Evolutionary conservation across 2,797 vertebrate species (phyloP), one percentile per base, ranked within the genome.

Genomic region (Petrocephalus schoutedeni): DNA sequence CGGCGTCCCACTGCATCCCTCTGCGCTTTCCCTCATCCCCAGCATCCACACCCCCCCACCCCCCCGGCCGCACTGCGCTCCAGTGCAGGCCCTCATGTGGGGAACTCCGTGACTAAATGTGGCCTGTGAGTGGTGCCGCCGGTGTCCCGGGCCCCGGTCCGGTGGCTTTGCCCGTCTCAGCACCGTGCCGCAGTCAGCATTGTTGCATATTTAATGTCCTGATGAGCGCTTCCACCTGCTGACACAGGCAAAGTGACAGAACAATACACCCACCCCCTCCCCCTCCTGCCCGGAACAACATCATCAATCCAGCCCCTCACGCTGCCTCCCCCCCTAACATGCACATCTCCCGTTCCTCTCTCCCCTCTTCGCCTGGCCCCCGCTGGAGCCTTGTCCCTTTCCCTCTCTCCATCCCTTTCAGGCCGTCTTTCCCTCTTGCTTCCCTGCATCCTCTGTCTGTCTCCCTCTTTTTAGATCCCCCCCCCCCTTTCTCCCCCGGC

Each of bases 151-250:
- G 41, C 74, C 94, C 92, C 82, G 90, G 89, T 94, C 93, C 92
- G 92, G 93, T 93, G 93, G 95, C 95, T 95, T 95, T 92, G 93
- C 94, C 95, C 96, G 94, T 95, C 95, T 96, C 96, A 96, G 96
- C 95, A 93, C 94, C 95, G 94, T 97, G 96, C 97, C 94, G 96
- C 96, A 97, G 97, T 98, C 97, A 98, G 98, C 97, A 98, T 97
- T 94, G 95, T 96, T 99, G 97, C 97, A 99, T 99, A 98, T 98
- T 98, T 98, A 98, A 99, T 98, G 97, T 97, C 95, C 96, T 97
- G 97, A 97, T 96, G 97, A 97, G 96, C 95, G 91, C 95, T 96
- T 98, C 97, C 97, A 97, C 97, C 97, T 98, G 98, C 98, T 98
- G 98, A 99, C 97, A 98, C 96, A 97, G 97, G 96, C 95, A 97